Conservation (phyloP, 2,888 invertebrate species). For the Microdon myrmicae region DNA sequence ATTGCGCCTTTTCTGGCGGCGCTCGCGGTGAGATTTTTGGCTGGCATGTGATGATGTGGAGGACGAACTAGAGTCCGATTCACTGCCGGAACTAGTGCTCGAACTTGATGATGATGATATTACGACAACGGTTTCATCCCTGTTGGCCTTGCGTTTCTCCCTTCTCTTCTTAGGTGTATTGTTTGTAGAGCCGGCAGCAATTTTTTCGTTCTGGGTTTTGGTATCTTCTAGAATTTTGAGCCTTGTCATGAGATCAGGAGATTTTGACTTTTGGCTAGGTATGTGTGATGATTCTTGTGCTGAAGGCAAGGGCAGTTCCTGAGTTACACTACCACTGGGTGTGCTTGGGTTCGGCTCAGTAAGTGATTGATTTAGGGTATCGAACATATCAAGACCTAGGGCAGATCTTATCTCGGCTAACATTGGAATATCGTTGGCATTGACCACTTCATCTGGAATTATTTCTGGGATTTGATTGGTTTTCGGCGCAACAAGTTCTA, state of each 20-base stretch:
- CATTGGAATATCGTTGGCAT: slow-evolving; percentile 61
- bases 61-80: slow-evolving; percentile 41
- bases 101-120: slow-evolving; percentile 53
- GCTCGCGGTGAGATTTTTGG: slow-evolving; percentile 48
- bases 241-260: slow-evolving; percentile 53
- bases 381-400: slow-evolving; percentile 60
- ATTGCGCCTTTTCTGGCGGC: slow-evolving; percentile 54
- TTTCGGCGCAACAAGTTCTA: slow-evolving; percentile 58
- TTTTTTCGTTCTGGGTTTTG: slow-evolving; percentile 37
- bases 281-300: slow-evolving; percentile 7
- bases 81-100: slow-evolving; percentile 49
- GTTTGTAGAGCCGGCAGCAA: slow-evolving; percentile 14
- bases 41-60: slow-evolving; percentile 53
- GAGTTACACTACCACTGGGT: background rate
- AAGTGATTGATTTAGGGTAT: slow-evolving; percentile 7
- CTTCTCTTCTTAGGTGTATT: background rate
- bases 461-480: slow-evolving; percentile 53
- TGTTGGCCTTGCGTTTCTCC: slow-evolving; percentile 8
- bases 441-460: slow-evolving; percentile 63
- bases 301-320: background rate
- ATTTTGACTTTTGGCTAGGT: background rate
- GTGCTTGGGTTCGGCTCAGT: background rate
- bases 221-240: slow-evolving; percentile 54
- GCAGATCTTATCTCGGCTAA: slow-evolving; percentile 62
- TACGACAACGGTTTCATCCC: slow-evolving; percentile 49